Conservation (phyloP, 2,797 vertebrate species). For the Sarcoramphus papa region DNA sequence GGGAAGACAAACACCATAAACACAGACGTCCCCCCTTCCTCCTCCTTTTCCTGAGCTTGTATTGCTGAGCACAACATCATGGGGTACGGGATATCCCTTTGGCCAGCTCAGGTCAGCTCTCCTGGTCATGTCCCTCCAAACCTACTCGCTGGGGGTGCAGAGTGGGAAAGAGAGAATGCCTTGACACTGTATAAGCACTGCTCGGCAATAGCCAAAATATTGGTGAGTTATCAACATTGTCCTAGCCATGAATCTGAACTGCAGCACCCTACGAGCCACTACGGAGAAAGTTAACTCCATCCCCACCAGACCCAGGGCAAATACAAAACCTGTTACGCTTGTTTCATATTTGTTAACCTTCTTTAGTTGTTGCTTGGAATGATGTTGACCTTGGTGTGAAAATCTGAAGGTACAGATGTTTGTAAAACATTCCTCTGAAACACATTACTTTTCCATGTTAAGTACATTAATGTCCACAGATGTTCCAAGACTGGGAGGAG, state of each 20-base stretch:
- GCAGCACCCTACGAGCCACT: not conserved
- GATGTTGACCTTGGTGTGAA: not conserved
- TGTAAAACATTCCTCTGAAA: not conserved
- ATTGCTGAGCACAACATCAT: not conserved
- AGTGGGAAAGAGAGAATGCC: not conserved
- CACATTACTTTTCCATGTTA: fast-evolving
- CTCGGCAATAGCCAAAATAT: not conserved
- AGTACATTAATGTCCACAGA: not conserved
- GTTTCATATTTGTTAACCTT: not conserved
- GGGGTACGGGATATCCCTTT: not conserved
- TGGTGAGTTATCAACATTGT: not conserved
- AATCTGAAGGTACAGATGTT: not conserved
- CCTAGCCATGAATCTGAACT: not conserved
- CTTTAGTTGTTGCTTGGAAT: not conserved
- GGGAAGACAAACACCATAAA: not conserved
- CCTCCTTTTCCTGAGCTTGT: not conserved
- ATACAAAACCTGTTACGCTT: not conserved
- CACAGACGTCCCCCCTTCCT: not conserved
- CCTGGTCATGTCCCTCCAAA: not conserved
- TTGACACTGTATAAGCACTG: not conserved
- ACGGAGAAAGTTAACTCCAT: not conserved
- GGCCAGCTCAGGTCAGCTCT: not conserved
- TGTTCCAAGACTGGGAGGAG: not conserved
- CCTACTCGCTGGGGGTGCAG: not conserved
- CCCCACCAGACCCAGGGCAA: not conserved